These are phyloP conservation scores for Halichoeres trimaculatus DNA, from an alignment of 2,113 vertebrate genomes.

Conservation along the genomic window DNA sequence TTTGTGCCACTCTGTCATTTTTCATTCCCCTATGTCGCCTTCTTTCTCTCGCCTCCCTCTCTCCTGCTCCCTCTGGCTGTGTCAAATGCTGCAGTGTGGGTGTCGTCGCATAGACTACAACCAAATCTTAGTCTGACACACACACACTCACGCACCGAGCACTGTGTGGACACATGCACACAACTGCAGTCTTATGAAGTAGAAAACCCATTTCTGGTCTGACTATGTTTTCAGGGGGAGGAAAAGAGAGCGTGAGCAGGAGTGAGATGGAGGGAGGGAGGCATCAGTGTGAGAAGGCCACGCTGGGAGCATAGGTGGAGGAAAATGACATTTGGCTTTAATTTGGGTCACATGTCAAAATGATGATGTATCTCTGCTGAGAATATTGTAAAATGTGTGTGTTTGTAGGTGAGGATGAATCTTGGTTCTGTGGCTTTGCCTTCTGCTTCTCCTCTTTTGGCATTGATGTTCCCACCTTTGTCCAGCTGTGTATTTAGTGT, in stretches of 20 bases:
- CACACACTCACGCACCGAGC: constrained; percentile 11
- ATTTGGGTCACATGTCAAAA: constrained; percentile 3
- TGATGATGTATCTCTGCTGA: constrained; percentile 12
- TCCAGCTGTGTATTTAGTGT: constrained; percentile 24
- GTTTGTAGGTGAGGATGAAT: not conserved
- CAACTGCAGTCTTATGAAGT: constrained; percentile 45
- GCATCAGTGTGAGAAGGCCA: constrained; percentile 1
- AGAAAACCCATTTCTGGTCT: constrained; percentile 49
- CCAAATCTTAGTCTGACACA: constrained; percentile 33
- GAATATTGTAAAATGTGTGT: not conserved
- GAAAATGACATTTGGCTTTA: constrained; percentile 8
- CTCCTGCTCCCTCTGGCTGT: constrained; percentile 43
- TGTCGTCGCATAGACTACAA: constrained; percentile 46
- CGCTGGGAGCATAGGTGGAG: not conserved
- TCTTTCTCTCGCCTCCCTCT: not conserved
- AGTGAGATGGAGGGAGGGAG: not conserved
- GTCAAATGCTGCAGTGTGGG: constrained; percentile 66
- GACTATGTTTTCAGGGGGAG: constrained; percentile 21
- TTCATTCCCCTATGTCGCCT: not conserved
- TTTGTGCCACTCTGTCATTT: constrained; percentile 4
- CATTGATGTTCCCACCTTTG: constrained; percentile 13
- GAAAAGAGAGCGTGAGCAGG: not conserved
- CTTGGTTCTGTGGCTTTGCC: not conserved
- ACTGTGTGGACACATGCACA: constrained; percentile 10
- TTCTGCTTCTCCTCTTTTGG: not conserved